Evolutionary conservation across 2,888 invertebrate species (phyloP), one percentile per base, ranked within the genome.

Genomic region (Dyspetes luteomarginatus): DNA sequence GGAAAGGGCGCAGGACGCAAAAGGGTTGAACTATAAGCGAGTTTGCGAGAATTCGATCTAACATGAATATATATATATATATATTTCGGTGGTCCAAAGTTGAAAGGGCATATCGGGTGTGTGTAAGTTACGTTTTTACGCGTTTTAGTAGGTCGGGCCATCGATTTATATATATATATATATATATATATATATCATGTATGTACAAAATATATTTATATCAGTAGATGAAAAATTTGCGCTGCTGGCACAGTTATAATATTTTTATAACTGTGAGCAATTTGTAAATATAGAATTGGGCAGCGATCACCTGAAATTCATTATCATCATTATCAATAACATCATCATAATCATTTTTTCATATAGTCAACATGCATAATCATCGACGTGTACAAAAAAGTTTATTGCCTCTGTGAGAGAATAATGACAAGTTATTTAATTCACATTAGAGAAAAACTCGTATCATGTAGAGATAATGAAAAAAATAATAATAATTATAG

Each of bases 251-350:
- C 62, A 9, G 41, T 68, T 79, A 64, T 74, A 12, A 36, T 72
- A 81, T 81, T 81, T 76, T 68, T 81, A 68, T 41, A 81, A 73
- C 72, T 28, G 48, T 68, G 72, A 55, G 43, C 22, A 36, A 62
- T 22, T 68, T 77, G 73, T 76, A 81, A 73, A 77, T 77, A 73
- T 73, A 77, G 73, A 69, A n/a, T 72, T 48, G 68, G 68, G 50
- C 30, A 64, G 45, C 30, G 60, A 77, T 64, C 62, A 43, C 52
- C 58, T 55, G 58, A 12, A 9, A 50, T 58, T 50, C 62, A 55
- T 55, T 22, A 48, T 56, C 22, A 64, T 76, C 76, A 68, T 71
- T 60, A 58, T 26, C 48, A 64, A 43, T 55, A 17, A 9, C 4
- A 45, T 55, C 36, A 43, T 45, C 30, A 60, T 60, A 50, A 45